Conservation (phyloP, 2,113 vertebrate genomes). For the Onychorhynchus coronatus region DNA sequence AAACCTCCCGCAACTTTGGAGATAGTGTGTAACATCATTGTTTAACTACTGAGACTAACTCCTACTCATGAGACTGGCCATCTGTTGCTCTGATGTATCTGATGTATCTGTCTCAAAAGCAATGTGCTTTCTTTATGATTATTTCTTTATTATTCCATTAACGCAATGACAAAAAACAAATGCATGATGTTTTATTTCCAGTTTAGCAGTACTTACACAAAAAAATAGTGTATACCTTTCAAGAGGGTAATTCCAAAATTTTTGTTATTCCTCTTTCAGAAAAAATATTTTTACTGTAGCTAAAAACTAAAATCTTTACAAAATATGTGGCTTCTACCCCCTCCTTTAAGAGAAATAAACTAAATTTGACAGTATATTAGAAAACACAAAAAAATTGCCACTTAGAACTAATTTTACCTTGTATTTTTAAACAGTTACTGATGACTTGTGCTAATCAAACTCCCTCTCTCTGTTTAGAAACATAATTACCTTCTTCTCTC, state of each 20-base stretch:
- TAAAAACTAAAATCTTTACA: background rate
- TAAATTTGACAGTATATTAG: background rate
- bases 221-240: background rate
- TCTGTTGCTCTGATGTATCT: background rate
- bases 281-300: background rate
- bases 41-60: background rate
- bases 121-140: background rate
- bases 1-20: background rate
- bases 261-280: background rate
- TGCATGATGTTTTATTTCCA: background rate
- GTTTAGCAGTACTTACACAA: background rate
- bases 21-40: background rate
- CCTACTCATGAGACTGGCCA: background rate
- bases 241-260: background rate
- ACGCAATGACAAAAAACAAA: background rate
- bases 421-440: slow-evolving; percentile 19
- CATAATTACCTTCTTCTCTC: background rate
- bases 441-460: background rate
- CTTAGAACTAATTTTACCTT: background rate
- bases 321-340: background rate
- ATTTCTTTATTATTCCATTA: background rate
- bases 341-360: background rate
- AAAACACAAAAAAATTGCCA: background rate
- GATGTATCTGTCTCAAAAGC: background rate
- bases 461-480: background rate